phyloP scores from a whole-genome alignment of 2,113 vertebrate genomes.

The Eulemur rufifrons region DNA sequence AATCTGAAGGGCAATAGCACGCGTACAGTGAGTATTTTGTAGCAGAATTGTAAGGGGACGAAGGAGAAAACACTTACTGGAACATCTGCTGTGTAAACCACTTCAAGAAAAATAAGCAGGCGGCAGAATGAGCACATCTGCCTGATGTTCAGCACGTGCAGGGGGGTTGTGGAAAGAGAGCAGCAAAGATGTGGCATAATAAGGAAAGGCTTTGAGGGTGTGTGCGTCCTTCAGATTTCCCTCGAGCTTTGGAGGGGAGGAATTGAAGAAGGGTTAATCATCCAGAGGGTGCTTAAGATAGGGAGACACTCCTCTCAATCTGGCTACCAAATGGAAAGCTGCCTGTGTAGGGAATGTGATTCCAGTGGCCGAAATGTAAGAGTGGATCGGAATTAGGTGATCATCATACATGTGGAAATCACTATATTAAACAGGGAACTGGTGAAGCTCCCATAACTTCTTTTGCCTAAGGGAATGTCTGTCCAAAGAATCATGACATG shows the following conservation, averaged over 20 bases:
- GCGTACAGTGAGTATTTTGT: neutral
- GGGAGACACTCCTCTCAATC: constrained; percentile 44
- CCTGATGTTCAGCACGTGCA: neutral
- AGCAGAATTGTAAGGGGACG: neutral
- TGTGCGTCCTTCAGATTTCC: constrained; percentile 33
- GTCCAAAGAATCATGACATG: neutral
- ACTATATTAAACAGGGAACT: no score
- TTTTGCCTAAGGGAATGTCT: neutral
- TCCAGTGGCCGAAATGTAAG: neutral
- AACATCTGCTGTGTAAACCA: constrained; percentile 63
- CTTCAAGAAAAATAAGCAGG: constrained; percentile 65
- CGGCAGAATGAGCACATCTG: constrained; percentile 51
- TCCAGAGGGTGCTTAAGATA: neutral
- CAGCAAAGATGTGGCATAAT: neutral
- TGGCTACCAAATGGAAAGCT: constrained; percentile 35
- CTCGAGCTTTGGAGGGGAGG: neutral
- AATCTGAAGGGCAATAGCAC: constrained; percentile 37
- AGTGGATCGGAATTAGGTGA: neutral
- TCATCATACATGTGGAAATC: neutral
- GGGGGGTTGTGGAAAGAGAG: neutral
- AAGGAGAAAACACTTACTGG: constrained; percentile 58
- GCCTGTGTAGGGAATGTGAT: neutral
- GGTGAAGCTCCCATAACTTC: neutral
- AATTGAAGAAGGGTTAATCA: neutral
- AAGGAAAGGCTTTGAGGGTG: neutral